Evolutionary conservation across 2,888 invertebrate genomes (phyloP).

Genomic region (Lasioglossum pauxillum): DNA sequence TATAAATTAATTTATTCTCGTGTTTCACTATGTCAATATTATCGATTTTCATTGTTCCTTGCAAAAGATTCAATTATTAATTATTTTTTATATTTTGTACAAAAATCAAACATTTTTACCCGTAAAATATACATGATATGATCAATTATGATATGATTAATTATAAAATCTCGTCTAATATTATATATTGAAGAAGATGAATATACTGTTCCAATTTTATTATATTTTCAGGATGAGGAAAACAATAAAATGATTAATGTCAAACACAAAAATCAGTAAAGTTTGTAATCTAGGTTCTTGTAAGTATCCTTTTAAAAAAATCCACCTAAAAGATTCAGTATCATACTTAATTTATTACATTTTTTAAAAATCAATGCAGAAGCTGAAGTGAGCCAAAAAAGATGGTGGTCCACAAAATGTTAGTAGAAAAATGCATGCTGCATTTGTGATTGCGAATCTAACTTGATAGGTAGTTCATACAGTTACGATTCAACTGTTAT

Average conservation of each 20-base stretch:
- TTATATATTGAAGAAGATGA: no score
- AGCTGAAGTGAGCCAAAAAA: background rate
- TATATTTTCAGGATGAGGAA: background rate
- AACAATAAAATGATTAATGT: background rate
- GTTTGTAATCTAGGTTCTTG: background rate
- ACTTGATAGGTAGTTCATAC: constrained; percentile 65
- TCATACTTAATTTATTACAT: background rate
- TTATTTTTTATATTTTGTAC: background rate
- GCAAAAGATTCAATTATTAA: background rate
- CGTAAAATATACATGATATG: background rate
- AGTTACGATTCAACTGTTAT: constrained; percentile 75
- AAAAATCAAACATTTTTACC: background rate
- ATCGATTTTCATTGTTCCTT: background rate
- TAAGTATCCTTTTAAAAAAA: background rate
- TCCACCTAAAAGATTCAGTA: background rate
- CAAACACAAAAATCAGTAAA: background rate
- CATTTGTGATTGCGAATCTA: constrained; percentile 35
- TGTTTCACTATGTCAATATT: no score
- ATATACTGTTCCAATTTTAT: no score
- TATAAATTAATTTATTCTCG: constrained; percentile 31
- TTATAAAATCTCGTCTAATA: no score
- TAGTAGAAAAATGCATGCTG: constrained; percentile 9
- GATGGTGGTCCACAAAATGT: background rate
- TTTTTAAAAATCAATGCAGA: background rate
- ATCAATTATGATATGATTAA: no score